Percentiles rank a stretch among this genome's conserved stretches.
These are phyloP conservation scores for Syngnathus floridae DNA, from an alignment of 2,113 vertebrate genomes.

Conservation along the genomic window DNA sequence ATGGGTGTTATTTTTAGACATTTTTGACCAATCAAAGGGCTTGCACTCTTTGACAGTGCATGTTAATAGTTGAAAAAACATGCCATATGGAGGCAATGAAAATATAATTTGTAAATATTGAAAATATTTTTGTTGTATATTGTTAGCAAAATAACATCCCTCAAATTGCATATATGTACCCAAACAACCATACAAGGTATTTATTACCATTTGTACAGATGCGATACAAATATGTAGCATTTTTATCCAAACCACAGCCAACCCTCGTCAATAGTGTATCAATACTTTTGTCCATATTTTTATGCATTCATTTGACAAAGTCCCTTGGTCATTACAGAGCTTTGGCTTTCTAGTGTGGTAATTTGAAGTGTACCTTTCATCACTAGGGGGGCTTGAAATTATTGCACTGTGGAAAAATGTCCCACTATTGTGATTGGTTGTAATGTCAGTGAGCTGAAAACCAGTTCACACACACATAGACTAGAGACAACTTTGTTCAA, in stretches of 20 bases:
- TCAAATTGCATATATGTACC: not conserved
- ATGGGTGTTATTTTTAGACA: too few species aligned
- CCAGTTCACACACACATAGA: slow-evolving; percentile 33
- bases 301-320: not conserved
- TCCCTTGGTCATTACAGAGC: not conserved
- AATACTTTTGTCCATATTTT: not conserved
- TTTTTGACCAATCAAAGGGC: too few species aligned
- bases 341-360: slow-evolving; percentile 9
- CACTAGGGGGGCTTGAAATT: slow-evolving; percentile 33
- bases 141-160: too few species aligned
- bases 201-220: too few species aligned
- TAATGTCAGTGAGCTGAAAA: slow-evolving; percentile 50
- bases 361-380: slow-evolving; percentile 44
- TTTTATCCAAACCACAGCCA: not conserved
- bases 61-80: too few species aligned
- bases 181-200: too few species aligned
- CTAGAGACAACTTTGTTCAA: slow-evolving; percentile 63
- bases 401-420: slow-evolving; percentile 41
- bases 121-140: too few species aligned
- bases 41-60: too few species aligned
- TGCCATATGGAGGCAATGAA: too few species aligned
- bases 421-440: slow-evolving; percentile 40
- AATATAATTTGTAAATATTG: too few species aligned
- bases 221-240: too few species aligned
- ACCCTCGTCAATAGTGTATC: not conserved